These are phyloP conservation scores for Gymnoscopelus microlampas DNA, from an alignment of 2,797 vertebrate species.

Conservation along the genomic window DNA sequence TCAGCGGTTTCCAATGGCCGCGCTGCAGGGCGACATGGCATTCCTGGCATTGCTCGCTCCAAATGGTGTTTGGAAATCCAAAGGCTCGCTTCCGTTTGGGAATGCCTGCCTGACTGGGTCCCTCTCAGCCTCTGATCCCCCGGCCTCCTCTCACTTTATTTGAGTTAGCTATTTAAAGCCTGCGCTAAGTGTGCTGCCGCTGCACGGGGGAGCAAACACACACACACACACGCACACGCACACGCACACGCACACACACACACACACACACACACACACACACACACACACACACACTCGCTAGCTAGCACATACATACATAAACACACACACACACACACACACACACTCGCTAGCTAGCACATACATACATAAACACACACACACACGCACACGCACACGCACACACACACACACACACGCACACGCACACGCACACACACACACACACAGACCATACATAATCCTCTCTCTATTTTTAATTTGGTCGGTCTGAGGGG, in stretches of 20 bases:
- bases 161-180: slow-evolving; percentile 79
- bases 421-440: slow-evolving; percentile 42
- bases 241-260: slow-evolving; percentile 27
- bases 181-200: slow-evolving; percentile 66
- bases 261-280: too few species aligned
- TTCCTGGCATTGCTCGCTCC: slow-evolving; percentile 74
- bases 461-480: slow-evolving; percentile 75
- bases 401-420: neutral
- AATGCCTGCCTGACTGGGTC: slow-evolving; percentile 75
- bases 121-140: slow-evolving; percentile 73
- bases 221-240: neutral
- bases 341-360: too few species aligned
- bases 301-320: neutral
- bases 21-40: slow-evolving; percentile 66
- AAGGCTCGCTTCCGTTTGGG: slow-evolving; percentile 73
- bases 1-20: slow-evolving; percentile 55
- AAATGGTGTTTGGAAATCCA: slow-evolving; percentile 71
- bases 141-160: slow-evolving; percentile 74
- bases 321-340: neutral
- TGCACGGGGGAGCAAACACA: slow-evolving; percentile 51
- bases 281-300: neutral
- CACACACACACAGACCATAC: slow-evolving; percentile 68
- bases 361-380: neutral
- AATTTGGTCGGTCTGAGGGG: slow-evolving; percentile 47
- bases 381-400: neutral